These are phyloP conservation scores for Ischnura elegans DNA, from an alignment of 2,888 invertebrate genomes.

Conservation along the genomic window DNA sequence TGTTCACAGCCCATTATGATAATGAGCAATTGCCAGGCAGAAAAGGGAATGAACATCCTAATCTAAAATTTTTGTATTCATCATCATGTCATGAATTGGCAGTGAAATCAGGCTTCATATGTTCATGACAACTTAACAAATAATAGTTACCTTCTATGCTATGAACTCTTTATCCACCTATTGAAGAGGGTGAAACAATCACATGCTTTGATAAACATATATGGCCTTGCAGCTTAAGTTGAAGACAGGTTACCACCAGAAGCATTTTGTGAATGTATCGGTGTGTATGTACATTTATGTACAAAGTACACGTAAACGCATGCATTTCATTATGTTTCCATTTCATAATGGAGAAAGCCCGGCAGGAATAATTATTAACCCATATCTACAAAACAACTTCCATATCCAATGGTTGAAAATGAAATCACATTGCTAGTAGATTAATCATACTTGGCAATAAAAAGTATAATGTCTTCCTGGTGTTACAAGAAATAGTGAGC, in stretches of 20 bases:
- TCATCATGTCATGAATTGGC: slow-evolving; percentile 60
- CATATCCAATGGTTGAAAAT: slow-evolving; percentile 43
- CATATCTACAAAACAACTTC: slow-evolving; percentile 48
- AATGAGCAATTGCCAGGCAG: slow-evolving; percentile 60
- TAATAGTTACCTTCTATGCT: slow-evolving; percentile 52
- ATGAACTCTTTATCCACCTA: slow-evolving; percentile 36
- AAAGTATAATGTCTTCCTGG: neutral
- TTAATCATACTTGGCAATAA: neutral
- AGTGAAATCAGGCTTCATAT: slow-evolving; percentile 62
- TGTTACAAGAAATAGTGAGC: neutral
- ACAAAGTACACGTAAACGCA: slow-evolving; percentile 32
- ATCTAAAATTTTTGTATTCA: slow-evolving; percentile 40
- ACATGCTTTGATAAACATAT: slow-evolving; percentile 58
- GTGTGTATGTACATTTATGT: neutral
- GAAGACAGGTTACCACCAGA: slow-evolving; percentile 25
- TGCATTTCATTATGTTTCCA: slow-evolving; percentile 33
- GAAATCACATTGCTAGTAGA: neutral
- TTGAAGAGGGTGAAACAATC: slow-evolving; percentile 56
- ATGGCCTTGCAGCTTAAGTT: slow-evolving; percentile 61
- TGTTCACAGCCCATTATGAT: slow-evolving; percentile 63
- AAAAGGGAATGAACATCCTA: slow-evolving; percentile 47
- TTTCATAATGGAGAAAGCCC: slow-evolving; percentile 37
- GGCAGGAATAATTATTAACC: slow-evolving; percentile 5
- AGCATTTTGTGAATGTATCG: slow-evolving; percentile 11
- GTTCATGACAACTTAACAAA: slow-evolving; percentile 46